phyloP scores from a whole-genome alignment of 2,888 invertebrate genomes.

The Polyploca ridens region DNA sequence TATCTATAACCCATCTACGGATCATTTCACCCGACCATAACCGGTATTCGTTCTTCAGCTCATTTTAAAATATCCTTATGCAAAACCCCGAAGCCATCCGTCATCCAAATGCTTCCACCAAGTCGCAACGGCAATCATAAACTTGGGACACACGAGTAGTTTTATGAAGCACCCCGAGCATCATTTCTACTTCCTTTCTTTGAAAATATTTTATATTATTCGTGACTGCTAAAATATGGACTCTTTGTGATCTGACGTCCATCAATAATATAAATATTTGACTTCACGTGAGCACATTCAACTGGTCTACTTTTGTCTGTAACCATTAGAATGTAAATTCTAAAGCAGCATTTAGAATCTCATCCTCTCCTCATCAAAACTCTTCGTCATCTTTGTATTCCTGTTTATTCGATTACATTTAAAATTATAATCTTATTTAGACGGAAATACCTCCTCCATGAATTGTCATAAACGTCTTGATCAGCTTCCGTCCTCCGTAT shows the following conservation, averaged over 20 bases:
- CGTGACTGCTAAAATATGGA: constrained; percentile 37
- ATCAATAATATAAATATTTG: not conserved
- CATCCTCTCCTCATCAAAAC: no score
- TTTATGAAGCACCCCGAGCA: constrained; percentile 53
- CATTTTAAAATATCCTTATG: constrained; percentile 39
- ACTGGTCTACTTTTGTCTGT: not conserved
- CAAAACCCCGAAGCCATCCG: constrained; percentile 39
- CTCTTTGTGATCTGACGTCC: constrained; percentile 19
- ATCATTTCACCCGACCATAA: constrained; percentile 37
- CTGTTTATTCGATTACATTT: no score
- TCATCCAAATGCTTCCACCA: constrained; percentile 45
- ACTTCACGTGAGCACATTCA: not conserved
- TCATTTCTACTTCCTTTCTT: constrained; percentile 40
- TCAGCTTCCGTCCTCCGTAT: no score
- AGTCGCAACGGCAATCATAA: constrained; percentile 55
- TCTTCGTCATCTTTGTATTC: no score
- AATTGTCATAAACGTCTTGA: no score
- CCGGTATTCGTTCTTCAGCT: constrained; percentile 24
- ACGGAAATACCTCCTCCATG: no score
- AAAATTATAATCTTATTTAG: no score
- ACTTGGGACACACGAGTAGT: constrained; percentile 57
- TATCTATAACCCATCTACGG: constrained; percentile 16
- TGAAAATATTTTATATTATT: constrained; percentile 44
- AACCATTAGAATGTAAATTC: no score
- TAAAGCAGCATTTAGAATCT: no score